Evolutionary conservation across 2,113 vertebrate genomes (phyloP).

Genomic region (Neogale vison): DNA sequence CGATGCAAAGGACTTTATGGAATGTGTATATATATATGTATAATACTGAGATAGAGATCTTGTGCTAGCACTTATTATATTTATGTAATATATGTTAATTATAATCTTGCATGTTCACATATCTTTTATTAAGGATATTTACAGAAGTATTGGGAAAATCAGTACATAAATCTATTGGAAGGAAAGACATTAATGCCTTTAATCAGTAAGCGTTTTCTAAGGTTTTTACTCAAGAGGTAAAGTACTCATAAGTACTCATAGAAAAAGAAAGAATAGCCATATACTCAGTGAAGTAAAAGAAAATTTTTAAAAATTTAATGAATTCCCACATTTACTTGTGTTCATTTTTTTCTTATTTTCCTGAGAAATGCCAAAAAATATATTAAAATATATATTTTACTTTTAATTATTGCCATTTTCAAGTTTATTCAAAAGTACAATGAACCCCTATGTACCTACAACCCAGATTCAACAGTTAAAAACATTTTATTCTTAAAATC

Average conservation of each 20-base stretch:
- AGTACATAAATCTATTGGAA: conserved; percentile 5
- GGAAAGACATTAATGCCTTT: background rate
- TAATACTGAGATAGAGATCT: background rate
- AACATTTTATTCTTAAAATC: conserved; percentile 41
- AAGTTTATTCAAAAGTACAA: conserved; percentile 22
- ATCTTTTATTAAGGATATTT: conserved; percentile 19
- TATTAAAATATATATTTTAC: conserved; percentile 12
- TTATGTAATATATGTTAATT: background rate
- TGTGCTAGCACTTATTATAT: background rate
- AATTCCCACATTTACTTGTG: background rate
- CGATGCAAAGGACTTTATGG: conserved; percentile 30
- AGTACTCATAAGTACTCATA: background rate
- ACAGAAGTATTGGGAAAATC: background rate
- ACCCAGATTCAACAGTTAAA: conserved; percentile 1
- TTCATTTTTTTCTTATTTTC: conserved; percentile 1
- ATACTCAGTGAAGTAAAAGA: background rate
- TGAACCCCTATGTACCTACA: background rate
- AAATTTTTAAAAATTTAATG: background rate
- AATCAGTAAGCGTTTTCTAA: conserved; percentile 33
- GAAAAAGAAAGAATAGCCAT: background rate
- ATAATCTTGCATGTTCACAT: background rate
- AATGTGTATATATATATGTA: background rate
- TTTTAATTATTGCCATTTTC: conserved; percentile 35
- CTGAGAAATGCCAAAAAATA: background rate
- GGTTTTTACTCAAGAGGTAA: background rate